Evolutionary conservation across 2,888 invertebrate species (phyloP), one percentile per base, ranked within the genome.

Genomic region (Ischnura elegans): DNA sequence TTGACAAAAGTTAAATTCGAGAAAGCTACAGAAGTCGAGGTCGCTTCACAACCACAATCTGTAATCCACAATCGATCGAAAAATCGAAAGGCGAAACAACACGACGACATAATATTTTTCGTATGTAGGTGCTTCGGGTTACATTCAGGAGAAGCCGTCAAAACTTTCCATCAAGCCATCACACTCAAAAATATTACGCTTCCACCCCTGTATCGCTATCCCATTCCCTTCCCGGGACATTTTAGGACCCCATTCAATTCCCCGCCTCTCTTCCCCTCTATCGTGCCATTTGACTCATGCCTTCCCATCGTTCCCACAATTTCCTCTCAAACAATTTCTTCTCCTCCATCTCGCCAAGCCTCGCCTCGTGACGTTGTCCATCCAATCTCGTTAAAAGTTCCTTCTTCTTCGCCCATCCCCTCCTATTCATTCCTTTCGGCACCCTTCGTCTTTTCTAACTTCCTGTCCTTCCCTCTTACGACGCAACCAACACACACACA

Each of bases 381-480:
- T 76, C 76, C 76, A 76, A 76, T 76, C 76, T 76, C 76, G 76
- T 76, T 76, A 76, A 76, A 76, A 76, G 76, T 76, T 76, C 6
- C 76, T 29, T 13, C 76, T 76, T 36, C 76, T 36, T 25, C 8
- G 25, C 8, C 25, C 21, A 8, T 61, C 25, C n/a, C 61, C 36
- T 10, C 76, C 36, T 13, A 13, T 76, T 13, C 76, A 36, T 76
- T 76, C 76, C 76, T 76, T 76, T 76, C 76, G 76, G 36, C 76
- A 76, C 76, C 76, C 76, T 36, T 76, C 36, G 36, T 76, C 29
- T 76, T 76, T 16, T 1, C 76, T 16, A 6, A 5, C 29, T 36
- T 36, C 76, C 36, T 76, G 76, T 76, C 76, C 36, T 13, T 25
- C 36, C 16, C 36, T 36, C 10, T 76, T 76, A 76, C 76, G 76